These are phyloP conservation scores for Salvelinus fontinalis DNA, from an alignment of 2,113 vertebrate genomes.

Conservation along the genomic window DNA sequence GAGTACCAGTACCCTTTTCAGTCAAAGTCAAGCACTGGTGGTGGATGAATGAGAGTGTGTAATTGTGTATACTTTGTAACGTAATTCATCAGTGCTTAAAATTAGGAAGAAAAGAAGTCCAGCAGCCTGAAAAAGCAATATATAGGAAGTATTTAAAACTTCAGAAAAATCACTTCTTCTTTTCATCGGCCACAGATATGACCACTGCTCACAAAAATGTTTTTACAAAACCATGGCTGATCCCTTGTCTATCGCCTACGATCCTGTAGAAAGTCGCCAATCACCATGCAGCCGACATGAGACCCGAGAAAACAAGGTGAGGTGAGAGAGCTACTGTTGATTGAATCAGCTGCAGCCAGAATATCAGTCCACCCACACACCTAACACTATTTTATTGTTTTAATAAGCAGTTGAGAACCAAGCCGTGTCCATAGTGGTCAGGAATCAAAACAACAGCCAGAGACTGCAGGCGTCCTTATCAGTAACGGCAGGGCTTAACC, in stretches of 20 bases:
- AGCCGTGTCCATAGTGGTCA: constrained; percentile 47
- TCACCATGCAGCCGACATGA: not conserved
- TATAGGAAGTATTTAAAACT: constrained; percentile 4
- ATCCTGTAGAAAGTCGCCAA: too few relatives aligned
- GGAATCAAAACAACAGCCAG: constrained; percentile 52
- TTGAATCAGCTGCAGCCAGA: not conserved
- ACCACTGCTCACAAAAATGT: not conserved
- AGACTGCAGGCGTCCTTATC: constrained; percentile 60
- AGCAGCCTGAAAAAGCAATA: not conserved
- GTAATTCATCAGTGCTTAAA: not conserved
- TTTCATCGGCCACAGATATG: not conserved
- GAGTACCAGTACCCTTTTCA: too few relatives aligned
- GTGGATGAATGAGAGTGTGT: too few relatives aligned
- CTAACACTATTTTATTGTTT: not conserved
- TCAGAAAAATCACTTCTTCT: constrained; percentile 3
- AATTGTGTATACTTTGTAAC: too few relatives aligned
- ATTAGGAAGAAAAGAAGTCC: not conserved
- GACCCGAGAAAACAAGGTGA: not conserved
- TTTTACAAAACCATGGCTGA: not conserved
- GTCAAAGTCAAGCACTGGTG: too few relatives aligned
- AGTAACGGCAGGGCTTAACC: constrained; percentile 54
- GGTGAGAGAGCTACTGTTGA: not conserved
- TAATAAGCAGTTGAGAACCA: constrained; percentile 33
- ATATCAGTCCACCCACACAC: not conserved
- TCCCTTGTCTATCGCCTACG: too few relatives aligned